phyloP scores from a whole-genome alignment of 2,113 vertebrate species.

The Accipiter cooperii region DNA sequence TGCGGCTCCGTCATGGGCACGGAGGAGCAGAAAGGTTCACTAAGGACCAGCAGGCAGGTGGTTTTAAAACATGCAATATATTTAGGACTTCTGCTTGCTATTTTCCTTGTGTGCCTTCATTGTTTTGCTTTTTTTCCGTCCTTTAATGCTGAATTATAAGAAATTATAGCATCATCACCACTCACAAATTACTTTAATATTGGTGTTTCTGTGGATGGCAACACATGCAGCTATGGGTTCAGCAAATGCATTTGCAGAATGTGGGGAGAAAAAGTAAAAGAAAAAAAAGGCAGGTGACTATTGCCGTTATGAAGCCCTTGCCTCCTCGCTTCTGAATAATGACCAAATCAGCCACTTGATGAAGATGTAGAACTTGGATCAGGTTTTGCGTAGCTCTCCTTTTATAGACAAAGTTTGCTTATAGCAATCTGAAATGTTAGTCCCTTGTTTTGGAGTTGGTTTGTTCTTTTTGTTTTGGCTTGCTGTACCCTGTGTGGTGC shows the following conservation, averaged over 20 bases:
- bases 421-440: background rate
- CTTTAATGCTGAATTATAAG: background rate
- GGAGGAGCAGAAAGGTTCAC: background rate
- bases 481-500: background rate
- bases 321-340: background rate
- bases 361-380: background rate
- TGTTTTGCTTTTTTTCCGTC: background rate
- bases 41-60: background rate
- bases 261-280: too few species aligned
- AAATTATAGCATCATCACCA: fast-evolving
- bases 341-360: background rate
- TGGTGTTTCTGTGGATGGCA: background rate
- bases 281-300: background rate
- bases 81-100: background rate
- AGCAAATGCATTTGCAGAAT: background rate
- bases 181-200: background rate
- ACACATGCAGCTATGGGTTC: background rate
- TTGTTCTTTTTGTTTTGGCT: background rate
- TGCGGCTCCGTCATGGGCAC: fast-evolving
- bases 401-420: background rate
- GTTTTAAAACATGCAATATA: background rate
- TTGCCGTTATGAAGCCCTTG: background rate
- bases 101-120: background rate
- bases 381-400: background rate
- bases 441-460: background rate